Percentiles rank a stretch among this genome's conserved stretches.
Evolutionary conservation across 2,888 invertebrate genomes (phyloP).

Genomic region (Cosmia trapezina): DNA sequence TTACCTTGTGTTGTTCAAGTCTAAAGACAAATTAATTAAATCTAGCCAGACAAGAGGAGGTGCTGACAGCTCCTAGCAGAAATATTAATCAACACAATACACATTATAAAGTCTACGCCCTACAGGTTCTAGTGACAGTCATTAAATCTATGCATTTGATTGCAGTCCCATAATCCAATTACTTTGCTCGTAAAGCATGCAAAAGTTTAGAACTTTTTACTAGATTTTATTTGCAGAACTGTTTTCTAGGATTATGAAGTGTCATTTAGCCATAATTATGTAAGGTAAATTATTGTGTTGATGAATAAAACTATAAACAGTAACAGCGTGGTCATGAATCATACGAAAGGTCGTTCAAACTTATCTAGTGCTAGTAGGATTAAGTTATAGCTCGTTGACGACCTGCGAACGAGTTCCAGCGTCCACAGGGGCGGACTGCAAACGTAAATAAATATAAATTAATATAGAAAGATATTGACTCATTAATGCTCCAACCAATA

Average conservation of each 20-base stretch:
- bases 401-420: constrained; percentile 79
- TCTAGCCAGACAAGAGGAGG: background rate
- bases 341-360: constrained; percentile 62
- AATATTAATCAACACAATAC: constrained; percentile 19
- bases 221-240: background rate
- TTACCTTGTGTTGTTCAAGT: constrained; percentile 1
- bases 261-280: constrained; percentile 31
- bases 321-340: constrained; percentile 54
- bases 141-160: constrained; percentile 29
- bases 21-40: constrained; percentile 23
- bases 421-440: constrained; percentile 75
- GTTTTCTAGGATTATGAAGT: background rate
- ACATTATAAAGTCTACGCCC: background rate
- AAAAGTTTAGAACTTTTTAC: background rate
- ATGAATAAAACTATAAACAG: constrained; percentile 49
- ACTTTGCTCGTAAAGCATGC: background rate
- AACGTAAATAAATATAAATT: constrained; percentile 45
- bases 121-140: background rate
- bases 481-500: constrained; percentile 49
- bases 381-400: constrained; percentile 83
- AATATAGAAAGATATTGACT: constrained; percentile 57
- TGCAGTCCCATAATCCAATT: constrained; percentile 11
- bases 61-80: constrained; percentile 23
- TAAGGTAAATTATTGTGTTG: constrained; percentile 48
- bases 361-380: constrained; percentile 72